Base-by-base conservation (phyloP, 2,797 vertebrate genomes). In the Sebastolobus alascanus region DNA sequence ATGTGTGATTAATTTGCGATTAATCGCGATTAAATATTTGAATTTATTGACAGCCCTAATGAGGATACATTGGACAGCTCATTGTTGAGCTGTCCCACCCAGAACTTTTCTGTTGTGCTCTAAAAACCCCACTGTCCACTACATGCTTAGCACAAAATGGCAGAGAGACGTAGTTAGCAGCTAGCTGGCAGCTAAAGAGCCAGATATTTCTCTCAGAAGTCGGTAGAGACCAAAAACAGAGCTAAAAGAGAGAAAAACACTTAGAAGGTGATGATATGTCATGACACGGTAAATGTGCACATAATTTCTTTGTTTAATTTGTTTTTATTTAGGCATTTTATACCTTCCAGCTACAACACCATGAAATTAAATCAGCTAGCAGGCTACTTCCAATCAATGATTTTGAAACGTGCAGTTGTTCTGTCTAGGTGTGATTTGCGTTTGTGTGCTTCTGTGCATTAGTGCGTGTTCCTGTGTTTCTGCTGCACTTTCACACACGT, bases 401-500 rank as follows among this genome's bases (percentile, higher is more conserved):
- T 8, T 58, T 12, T 20, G 1, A 35, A 56, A 68, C n/a, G 9
- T 56, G 33, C 16, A 33, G 40, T 35, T 16, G 6, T 52, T 37
- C 18, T 50, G 46, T 50, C 13, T 13, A 8, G 5, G 6, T 55
- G 10, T 68, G 16, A 55, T 50, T 70, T 63, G 3, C 18, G 22
- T 72, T 25, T 74, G 11, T 27, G 5, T 56, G 25, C 43, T 8
- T 76, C 1, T 77, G 43, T 64, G 29, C 13, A n/a, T 71, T 25
- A 64, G 38, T 63, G 60, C 6, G 3, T 63, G 3, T 50, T 37
- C 25, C 60, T 75, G 67, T 25, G 13, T n/a, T 66, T 69, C 63
- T 79, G 55, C 65, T 68, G 40, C 50, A 13, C 7, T 9, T 73
- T 80, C 63, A 60, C 68, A 77, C 65, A 40, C 9, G 5, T 61